phyloP scores from a whole-genome alignment of 2,888 invertebrate genomes.

The Halictus quadricinctus region DNA sequence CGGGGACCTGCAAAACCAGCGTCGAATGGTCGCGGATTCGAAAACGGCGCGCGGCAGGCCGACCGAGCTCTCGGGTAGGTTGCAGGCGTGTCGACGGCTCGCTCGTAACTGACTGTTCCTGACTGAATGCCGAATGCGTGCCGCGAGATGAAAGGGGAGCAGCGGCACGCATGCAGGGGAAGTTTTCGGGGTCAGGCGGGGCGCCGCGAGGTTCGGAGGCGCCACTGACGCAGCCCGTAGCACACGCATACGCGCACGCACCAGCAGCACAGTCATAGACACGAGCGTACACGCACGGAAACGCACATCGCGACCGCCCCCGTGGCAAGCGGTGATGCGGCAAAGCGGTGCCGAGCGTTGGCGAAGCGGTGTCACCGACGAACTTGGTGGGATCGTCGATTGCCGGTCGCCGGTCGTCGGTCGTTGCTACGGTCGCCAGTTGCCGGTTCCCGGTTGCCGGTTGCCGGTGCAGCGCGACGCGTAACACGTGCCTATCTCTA shows the following conservation, averaged over 20 bases:
- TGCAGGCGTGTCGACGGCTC: constrained; percentile 80
- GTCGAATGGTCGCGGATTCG: neutral
- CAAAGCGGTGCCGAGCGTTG: constrained; percentile 41
- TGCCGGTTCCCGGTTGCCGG: constrained; percentile 9
- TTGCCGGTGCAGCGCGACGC: constrained; percentile 55
- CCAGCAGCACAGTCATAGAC: neutral
- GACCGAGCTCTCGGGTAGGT: constrained; percentile 50
- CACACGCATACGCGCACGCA: constrained; percentile 14
- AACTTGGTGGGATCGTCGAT: constrained; percentile 63
- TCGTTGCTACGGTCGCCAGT: neutral
- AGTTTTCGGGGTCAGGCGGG: constrained; percentile 77
- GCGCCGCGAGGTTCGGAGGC: constrained; percentile 77
- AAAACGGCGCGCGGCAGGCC: constrained; percentile 17
- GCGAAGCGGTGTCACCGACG: constrained; percentile 59
- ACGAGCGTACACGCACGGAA: neutral
- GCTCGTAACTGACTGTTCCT: constrained; percentile 81
- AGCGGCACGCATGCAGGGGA: constrained; percentile 81
- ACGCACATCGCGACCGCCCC: constrained; percentile 38
- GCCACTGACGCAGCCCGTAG: constrained; percentile 63
- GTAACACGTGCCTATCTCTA: constrained; percentile 81
- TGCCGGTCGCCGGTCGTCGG: constrained; percentile 1
- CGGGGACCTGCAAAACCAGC: neutral
- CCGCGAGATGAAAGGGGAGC: constrained; percentile 80
- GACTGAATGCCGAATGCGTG: constrained; percentile 81
- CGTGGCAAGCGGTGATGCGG: constrained; percentile 56